Percentiles rank a stretch among this genome's conserved stretches.
phyloP scores from a whole-genome alignment of 1,140 invertebrate genomes.

The Drosophila bocki region DNA sequence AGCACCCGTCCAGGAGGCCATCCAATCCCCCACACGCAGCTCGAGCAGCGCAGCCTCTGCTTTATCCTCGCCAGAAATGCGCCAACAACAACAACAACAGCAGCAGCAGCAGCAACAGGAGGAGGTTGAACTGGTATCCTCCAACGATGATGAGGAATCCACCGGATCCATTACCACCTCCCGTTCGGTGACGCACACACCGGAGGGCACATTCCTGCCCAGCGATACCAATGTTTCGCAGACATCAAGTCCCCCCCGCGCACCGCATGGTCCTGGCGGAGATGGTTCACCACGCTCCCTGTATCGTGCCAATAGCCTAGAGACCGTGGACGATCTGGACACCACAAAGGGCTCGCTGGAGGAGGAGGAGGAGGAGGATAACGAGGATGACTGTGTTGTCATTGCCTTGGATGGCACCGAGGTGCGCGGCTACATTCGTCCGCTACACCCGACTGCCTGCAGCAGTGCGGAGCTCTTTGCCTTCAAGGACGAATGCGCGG shows the following conservation, averaged over 20 bases:
- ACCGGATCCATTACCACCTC: constrained; percentile 66
- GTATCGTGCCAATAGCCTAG: constrained; percentile 67
- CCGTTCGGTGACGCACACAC: constrained; percentile 63
- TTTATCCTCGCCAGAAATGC: constrained; percentile 35
- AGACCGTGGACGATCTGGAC: constrained; percentile 64
- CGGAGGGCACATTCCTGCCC: constrained; percentile 55
- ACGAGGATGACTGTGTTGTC: constrained; percentile 70
- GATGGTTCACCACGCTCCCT: constrained; percentile 41
- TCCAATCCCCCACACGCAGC: constrained; percentile 46
- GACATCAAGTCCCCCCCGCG: constrained; percentile 62
- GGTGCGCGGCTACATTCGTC: constrained; percentile 64
- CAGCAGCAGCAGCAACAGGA: neutral
- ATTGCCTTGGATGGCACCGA: constrained; percentile 69
- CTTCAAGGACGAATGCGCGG: constrained; percentile 56
- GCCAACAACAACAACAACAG: neutral
- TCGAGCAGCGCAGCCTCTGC: constrained; percentile 49
- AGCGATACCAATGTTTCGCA: constrained; percentile 71
- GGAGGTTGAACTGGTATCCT: constrained; percentile 45
- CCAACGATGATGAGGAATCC: constrained; percentile 62
- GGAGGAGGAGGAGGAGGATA: constrained; percentile 56
- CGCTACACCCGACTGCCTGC: constrained; percentile 26
- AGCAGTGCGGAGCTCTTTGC: constrained; percentile 67
- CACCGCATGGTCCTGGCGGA: constrained; percentile 12
- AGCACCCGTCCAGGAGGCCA: neutral
- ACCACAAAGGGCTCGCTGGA: constrained; percentile 70